Percentiles rank a stretch among this genome's conserved stretches.
These are phyloP conservation scores for Syngnathoides biaculeatus DNA, from an alignment of 2,113 vertebrate genomes.

Conservation along the genomic window DNA sequence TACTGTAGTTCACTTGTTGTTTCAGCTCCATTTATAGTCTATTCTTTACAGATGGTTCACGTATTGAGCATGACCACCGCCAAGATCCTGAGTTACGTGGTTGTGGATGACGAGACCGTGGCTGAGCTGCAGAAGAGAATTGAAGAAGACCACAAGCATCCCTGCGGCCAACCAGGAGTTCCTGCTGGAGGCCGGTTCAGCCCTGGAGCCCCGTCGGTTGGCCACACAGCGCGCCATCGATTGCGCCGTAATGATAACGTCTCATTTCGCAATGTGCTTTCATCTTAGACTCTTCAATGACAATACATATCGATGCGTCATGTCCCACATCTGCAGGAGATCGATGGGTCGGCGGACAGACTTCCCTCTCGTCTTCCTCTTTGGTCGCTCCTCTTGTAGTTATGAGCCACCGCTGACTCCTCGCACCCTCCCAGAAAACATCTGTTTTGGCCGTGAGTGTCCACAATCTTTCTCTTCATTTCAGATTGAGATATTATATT, in stretches of 20 bases:
- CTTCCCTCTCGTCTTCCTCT: slow-evolving; percentile 88
- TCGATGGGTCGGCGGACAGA: slow-evolving; percentile 81
- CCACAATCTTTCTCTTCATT: background rate
- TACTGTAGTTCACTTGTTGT: background rate
- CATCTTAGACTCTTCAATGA: background rate
- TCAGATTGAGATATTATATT: background rate
- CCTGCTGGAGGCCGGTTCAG: slow-evolving; percentile 89
- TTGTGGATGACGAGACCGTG: slow-evolving; percentile 81
- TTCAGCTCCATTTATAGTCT: background rate
- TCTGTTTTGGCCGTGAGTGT: slow-evolving; percentile 88
- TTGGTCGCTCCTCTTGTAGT: slow-evolving; percentile 85
- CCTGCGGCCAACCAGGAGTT: slow-evolving; percentile 87
- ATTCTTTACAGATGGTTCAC: slow-evolving; percentile 80
- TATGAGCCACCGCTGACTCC: slow-evolving; percentile 87
- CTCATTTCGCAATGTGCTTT: background rate
- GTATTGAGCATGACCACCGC: slow-evolving; percentile 95
- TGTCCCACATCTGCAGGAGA: slow-evolving; percentile 66
- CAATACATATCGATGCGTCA: background rate
- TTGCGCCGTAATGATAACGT: slow-evolving; percentile 70
- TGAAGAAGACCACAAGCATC: slow-evolving; percentile 79
- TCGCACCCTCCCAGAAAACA: slow-evolving; percentile 85
- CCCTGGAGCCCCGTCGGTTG: slow-evolving; percentile 77
- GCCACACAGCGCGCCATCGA: slow-evolving; percentile 80
- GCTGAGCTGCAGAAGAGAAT: slow-evolving; percentile 84
- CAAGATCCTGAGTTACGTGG: slow-evolving; percentile 81